Percentiles rank a stretch among this genome's conserved stretches.
Conservation (phyloP, 2,797 vertebrate species). For the Myoxocephalus aenaeus region DNA sequence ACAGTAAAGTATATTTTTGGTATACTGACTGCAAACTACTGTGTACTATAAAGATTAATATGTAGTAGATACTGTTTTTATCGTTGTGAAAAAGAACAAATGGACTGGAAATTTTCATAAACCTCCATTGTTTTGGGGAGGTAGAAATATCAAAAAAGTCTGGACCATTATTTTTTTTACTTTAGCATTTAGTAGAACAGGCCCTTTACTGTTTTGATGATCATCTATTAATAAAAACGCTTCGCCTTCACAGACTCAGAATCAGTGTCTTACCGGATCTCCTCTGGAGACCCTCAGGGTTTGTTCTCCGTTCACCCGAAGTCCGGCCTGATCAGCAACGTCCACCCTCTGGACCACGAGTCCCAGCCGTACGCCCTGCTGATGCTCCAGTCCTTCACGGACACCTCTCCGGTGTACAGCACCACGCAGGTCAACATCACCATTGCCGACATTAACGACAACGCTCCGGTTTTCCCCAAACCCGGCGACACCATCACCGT, state of each 20-base stretch:
- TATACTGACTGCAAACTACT: neutral
- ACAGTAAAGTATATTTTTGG: neutral
- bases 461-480: constrained; percentile 84
- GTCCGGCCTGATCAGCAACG: constrained; percentile 87
- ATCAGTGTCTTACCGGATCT: constrained; percentile 87
- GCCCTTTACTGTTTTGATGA: neutral
- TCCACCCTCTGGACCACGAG: constrained; percentile 88
- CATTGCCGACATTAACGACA: constrained; percentile 91
- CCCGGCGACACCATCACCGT: constrained; percentile 80
- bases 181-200: neutral
- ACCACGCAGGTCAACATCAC: constrained; percentile 90
- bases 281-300: constrained; percentile 88
- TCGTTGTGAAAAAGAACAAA: neutral
- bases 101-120: neutral
- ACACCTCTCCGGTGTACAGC: constrained; percentile 81
- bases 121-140: neutral
- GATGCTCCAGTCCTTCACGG: constrained; percentile 86
- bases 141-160: neutral
- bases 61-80: neutral
- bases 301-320: constrained; percentile 86
- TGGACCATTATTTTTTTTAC: neutral
- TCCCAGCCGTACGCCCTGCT: constrained; percentile 83
- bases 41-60: neutral
- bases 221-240: neutral
- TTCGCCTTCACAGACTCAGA: constrained; percentile 83